Conservation (phyloP, 2,888 invertebrate species). For the Melipona beecheii region DNA sequence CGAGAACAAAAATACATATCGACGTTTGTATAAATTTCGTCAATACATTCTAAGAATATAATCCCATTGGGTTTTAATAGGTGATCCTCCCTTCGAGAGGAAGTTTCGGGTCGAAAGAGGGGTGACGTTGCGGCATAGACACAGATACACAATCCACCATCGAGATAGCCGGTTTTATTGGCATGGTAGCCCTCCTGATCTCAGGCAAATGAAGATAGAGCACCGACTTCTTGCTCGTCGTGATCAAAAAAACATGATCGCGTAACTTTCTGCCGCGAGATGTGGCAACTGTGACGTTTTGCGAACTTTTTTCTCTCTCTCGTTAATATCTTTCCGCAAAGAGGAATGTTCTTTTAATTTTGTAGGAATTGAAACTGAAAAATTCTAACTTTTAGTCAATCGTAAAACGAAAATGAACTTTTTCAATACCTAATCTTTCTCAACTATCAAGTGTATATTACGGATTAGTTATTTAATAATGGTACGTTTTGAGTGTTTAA, state of each 20-base stretch:
- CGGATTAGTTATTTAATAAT: background rate
- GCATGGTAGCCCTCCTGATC: conserved; percentile 78
- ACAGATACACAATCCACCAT: conserved; percentile 67
- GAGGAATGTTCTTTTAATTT: too few species aligned
- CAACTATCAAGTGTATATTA: background rate
- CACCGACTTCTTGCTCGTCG: conserved; percentile 51
- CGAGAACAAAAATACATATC: background rate
- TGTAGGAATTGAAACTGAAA: too few species aligned
- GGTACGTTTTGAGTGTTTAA: background rate
- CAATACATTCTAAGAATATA: conserved; percentile 60
- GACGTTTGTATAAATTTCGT: conserved; percentile 38
- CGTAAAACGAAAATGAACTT: too few species aligned
- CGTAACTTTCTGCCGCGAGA: background rate
- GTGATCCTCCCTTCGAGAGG: conserved; percentile 64
- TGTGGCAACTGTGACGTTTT: background rate
- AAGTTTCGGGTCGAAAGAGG: conserved; percentile 62
- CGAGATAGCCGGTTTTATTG: conserved; percentile 81
- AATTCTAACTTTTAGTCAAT: too few species aligned
- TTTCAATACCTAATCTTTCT: background rate
- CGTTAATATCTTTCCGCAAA: too few species aligned
- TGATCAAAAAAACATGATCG: conserved; percentile 51
- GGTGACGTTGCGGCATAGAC: conserved; percentile 61
- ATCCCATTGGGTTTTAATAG: conserved; percentile 73
- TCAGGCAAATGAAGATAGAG: conserved; percentile 79
- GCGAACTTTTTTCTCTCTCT: background rate